Evolutionary conservation across 2,888 invertebrate genomes (phyloP).

Genomic region (Pantelozetes paolii): DNA sequence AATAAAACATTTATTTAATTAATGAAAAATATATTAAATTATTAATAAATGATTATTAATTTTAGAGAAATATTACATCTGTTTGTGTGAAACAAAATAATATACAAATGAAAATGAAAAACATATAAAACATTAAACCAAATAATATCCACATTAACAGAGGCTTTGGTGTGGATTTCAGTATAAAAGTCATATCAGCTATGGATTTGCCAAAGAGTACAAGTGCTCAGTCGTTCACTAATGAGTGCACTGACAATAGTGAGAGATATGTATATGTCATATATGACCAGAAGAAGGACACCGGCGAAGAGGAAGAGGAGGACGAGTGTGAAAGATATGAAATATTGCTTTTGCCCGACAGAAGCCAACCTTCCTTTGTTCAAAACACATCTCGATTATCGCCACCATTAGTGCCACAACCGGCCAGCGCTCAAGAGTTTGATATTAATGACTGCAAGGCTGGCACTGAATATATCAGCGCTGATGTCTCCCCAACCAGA

Average conservation of each 20-base stretch:
- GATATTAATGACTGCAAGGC: background rate
- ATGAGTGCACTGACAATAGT: background rate
- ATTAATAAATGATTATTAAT: no score
- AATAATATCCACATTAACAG: background rate
- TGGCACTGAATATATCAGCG: background rate
- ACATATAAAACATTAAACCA: background rate
- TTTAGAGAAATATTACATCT: no score
- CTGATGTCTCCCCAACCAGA: constrained; percentile 33
- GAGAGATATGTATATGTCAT: background rate
- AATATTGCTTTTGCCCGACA: constrained; percentile 19
- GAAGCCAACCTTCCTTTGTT: background rate
- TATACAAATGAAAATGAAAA: background rate
- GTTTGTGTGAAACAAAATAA: background rate
- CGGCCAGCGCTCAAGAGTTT: background rate
- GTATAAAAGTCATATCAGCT: background rate
- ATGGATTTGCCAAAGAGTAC: constrained; percentile 5
- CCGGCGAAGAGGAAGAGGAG: background rate
- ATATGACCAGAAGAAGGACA: background rate
- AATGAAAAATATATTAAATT: no score
- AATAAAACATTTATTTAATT: no score
- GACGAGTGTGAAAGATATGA: background rate
- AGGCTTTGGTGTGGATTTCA: background rate
- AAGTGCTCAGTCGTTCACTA: background rate
- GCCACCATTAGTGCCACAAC: constrained; percentile 25
- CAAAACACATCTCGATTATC: constrained; percentile 9